phyloP scores from a whole-genome alignment of 2,113 vertebrate genomes.

The Megaceryle torquata region DNA sequence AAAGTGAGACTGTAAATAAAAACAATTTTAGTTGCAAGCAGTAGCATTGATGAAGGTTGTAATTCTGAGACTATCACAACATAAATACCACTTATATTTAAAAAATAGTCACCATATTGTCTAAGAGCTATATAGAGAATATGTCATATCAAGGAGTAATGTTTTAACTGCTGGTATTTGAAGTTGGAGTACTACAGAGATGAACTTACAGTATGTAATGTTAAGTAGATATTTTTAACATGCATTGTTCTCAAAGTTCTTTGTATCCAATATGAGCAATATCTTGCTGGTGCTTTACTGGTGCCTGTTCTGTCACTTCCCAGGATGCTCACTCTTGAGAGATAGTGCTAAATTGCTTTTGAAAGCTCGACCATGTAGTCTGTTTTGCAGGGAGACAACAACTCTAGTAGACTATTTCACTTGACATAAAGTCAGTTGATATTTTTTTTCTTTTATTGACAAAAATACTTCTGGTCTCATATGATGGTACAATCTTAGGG shows the following conservation, averaged over 20 bases:
- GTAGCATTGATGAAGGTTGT: background rate
- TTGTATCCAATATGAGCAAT: background rate
- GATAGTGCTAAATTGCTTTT: background rate
- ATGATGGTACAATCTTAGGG: background rate
- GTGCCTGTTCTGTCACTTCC: background rate
- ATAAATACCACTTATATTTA: background rate
- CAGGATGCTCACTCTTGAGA: background rate
- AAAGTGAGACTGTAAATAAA: background rate
- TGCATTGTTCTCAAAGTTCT: background rate
- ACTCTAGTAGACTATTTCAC: background rate
- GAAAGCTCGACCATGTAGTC: background rate
- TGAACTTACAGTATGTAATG: background rate
- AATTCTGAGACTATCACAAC: background rate
- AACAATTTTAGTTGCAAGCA: background rate
- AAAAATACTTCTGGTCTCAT: background rate
- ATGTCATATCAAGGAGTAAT: background rate
- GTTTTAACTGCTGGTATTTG: background rate
- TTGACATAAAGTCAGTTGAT: background rate
- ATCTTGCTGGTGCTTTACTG: background rate
- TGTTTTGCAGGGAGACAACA: background rate
- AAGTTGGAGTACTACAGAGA: background rate
- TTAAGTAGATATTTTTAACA: background rate
- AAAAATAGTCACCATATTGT: background rate
- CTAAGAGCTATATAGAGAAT: background rate
- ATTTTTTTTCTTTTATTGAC: background rate